These are phyloP conservation scores for Drosophila ohnishii DNA, from an alignment of 1,140 invertebrate species.

Conservation along the genomic window DNA sequence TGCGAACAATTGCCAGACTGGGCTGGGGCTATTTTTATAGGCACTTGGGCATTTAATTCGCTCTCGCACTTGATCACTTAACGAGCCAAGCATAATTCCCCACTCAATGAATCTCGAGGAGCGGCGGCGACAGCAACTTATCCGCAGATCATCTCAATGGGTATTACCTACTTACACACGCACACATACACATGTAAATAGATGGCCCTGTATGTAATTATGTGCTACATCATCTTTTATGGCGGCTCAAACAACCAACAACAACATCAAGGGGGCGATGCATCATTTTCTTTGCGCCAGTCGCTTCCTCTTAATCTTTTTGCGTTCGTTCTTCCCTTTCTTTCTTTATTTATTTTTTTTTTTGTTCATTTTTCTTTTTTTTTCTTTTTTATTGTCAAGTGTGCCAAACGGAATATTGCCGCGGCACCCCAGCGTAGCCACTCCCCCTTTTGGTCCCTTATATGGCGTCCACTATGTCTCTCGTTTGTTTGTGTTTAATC, in stretches of 20 bases:
- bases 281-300: constrained; percentile 42
- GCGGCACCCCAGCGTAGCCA: background rate
- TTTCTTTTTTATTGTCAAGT: constrained; percentile 69
- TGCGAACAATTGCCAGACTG: constrained; percentile 10
- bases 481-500: constrained; percentile 80
- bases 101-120: constrained; percentile 40
- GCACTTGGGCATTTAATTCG: constrained; percentile 29
- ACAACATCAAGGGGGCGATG: constrained; percentile 43
- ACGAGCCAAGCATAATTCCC: constrained; percentile 46
- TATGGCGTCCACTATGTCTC: constrained; percentile 44
- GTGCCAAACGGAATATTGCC: constrained; percentile 68
- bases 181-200: constrained; percentile 23
- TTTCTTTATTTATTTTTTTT: background rate
- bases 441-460: constrained; percentile 7
- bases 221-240: constrained; percentile 81
- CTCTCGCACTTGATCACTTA: constrained; percentile 41
- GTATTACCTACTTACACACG: constrained; percentile 40
- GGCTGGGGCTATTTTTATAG: constrained; percentile 24
- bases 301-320: constrained; percentile 45
- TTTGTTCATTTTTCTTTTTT: background rate
- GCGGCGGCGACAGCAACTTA: constrained; percentile 30
- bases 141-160: constrained; percentile 57
- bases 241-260: constrained; percentile 29
- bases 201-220: constrained; percentile 56
- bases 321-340: constrained; percentile 1